These are phyloP conservation scores for Vicugna pacos DNA, from an alignment of 2,113 vertebrate species.

Conservation along the genomic window DNA sequence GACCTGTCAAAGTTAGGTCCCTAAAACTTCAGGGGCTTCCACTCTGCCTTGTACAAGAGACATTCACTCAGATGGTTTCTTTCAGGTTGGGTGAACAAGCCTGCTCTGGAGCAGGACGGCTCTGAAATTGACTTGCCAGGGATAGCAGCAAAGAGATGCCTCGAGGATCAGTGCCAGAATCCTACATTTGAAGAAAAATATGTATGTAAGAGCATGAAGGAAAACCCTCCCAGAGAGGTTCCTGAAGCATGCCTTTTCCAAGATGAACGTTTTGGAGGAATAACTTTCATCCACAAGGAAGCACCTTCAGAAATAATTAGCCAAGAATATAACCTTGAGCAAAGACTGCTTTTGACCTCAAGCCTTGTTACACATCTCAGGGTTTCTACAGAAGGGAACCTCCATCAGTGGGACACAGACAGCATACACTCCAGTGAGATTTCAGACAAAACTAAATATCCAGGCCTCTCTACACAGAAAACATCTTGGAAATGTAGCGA, in stretches of 20 bases:
- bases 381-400: constrained; percentile 74
- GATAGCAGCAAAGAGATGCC: not conserved
- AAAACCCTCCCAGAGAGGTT: not conserved
- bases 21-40: not conserved
- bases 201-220: not conserved
- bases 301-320: constrained; percentile 33
- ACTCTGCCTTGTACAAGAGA: not conserved
- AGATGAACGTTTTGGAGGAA: constrained; percentile 40
- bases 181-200: constrained; percentile 25
- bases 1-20: not conserved
- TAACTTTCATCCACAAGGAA: constrained; percentile 55
- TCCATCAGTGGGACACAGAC: constrained; percentile 51
- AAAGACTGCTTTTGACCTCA: constrained; percentile 76
- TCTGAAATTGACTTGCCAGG: constrained; percentile 33
- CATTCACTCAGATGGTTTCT: constrained; percentile 47
- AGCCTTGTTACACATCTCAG: constrained; percentile 68
- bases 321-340: constrained; percentile 66
- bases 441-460: constrained; percentile 29
- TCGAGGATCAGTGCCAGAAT: not conserved
- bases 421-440: not conserved
- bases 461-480: constrained; percentile 11
- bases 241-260: not conserved
- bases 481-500: constrained; percentile 58
- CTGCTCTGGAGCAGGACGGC: not conserved
- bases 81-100: constrained; percentile 62